A percentile compares a stretch with the other conserved stretches of the same genome.
phyloP scores from a whole-genome alignment of 2,113 vertebrate species.

The Ovis canadensis region DNA sequence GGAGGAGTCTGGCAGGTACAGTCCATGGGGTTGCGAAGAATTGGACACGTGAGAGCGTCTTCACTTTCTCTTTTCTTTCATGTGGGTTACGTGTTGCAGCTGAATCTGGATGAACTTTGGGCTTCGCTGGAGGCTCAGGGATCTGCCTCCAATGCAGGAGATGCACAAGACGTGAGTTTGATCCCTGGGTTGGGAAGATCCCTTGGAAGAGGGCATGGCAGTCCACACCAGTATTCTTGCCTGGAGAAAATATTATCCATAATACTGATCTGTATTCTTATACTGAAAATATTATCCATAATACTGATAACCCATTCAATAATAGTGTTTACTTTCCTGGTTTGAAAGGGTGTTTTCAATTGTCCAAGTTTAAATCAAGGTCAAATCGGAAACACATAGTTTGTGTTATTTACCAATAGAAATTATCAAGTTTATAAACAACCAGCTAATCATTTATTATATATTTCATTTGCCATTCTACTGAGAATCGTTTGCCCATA shows the following conservation, averaged over 20 bases:
- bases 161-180: rapidly evolving
- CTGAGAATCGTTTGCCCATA: neutral
- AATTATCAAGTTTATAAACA: constrained; percentile 54
- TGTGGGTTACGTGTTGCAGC: neutral
- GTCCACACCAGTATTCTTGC: neutral
- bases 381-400: constrained; percentile 39
- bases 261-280: constrained; percentile 44
- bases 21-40: too few relatives aligned
- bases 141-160: neutral
- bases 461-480: neutral
- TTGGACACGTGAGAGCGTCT: rapidly evolving
- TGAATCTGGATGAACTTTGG: neutral
- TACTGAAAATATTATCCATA: neutral
- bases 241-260: neutral
- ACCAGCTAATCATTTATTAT: constrained; percentile 60
- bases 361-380: neutral
- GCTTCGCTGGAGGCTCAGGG: neutral
- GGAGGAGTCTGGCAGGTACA: too few relatives aligned
- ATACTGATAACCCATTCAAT: constrained; percentile 50
- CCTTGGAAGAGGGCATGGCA: neutral
- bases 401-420: constrained; percentile 70
- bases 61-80: too few relatives aligned
- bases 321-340: neutral
- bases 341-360: neutral
- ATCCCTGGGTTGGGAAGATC: neutral